Base-by-base conservation (phyloP, 1,140 invertebrate species). In the Drosophila albomicans region DNA sequence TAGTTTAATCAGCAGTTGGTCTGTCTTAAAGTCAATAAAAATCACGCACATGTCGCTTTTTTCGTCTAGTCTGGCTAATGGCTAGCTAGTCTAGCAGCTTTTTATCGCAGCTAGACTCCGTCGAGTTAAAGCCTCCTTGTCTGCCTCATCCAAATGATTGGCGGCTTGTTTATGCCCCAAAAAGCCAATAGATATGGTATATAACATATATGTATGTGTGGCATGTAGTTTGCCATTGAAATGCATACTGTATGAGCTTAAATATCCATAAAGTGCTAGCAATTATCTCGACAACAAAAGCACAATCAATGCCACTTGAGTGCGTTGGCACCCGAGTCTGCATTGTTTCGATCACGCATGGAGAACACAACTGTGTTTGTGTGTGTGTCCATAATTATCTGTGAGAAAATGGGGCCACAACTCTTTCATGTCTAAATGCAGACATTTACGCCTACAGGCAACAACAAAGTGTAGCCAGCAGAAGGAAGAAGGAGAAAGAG, bases 361-460 rank as follows among this genome's bases (percentile, higher is more conserved):
- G 54, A 32, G 7, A 32, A 5, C 32, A 32, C 5, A 32, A 1
- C 32, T 0, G 0, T 3, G 8, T 10, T 0, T 25, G 20, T 25
- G 20, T 25, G 20, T 11, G 35, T 38, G 69, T 49, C 46, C 67
- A 76, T 76, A 76, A 76, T 66, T 76, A 66, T 72, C 32, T 73
- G 28, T 61, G 13, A 71, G n/a, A 43, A 13, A 30, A 8, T 43
- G 41, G 10, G 41, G 10, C 20, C 20, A 25, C 66, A 87, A 87
- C 79, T 81, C 84, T 82, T 88, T 87, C 32, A 54, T 64, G 51
- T 66, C 63, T 69, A 72, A 87, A 78, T 82, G 77, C 67, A 89
- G 85, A 81, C 70, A 85, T 81, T 81, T 78, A 85, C 68, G 71
- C 64, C 78, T 58, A 82, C 73, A 81, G 69, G 74, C 82, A 25